phyloP scores from a whole-genome alignment of 2,888 invertebrate genomes.

The Eudasyphora cyanicolor region DNA sequence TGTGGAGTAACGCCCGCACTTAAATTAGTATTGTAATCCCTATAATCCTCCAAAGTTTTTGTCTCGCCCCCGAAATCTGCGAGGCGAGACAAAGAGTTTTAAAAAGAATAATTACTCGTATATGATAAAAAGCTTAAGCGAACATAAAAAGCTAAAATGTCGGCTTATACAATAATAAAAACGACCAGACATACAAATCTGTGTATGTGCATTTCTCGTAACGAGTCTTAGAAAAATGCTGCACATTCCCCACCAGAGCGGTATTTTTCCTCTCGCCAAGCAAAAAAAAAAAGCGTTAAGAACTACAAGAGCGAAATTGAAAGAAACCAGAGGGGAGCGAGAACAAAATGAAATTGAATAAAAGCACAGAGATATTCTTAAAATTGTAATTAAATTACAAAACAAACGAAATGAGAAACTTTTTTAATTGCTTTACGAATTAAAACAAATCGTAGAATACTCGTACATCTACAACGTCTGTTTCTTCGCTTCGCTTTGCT shows the following conservation, averaged over 20 bases:
- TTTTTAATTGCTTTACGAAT: constrained; percentile 64
- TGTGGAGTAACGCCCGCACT: too few species aligned
- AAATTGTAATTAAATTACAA: constrained; percentile 65
- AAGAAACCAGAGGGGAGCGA: background rate
- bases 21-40: constrained; percentile 1
- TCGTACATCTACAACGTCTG: background rate
- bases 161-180: background rate
- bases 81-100: too few species aligned
- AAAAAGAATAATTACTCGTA: too few species aligned
- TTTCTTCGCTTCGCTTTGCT: background rate
- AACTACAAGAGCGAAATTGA: background rate
- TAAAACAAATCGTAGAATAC: constrained; percentile 55
- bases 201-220: background rate
- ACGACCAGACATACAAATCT: background rate
- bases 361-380: constrained; percentile 40
- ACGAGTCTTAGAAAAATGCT: background rate
- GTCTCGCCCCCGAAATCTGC: too few species aligned
- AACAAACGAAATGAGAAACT: constrained; percentile 62
- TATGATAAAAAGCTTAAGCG: background rate
- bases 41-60: background rate
- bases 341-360: constrained; percentile 15
- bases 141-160: background rate
- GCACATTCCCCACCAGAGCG: background rate
- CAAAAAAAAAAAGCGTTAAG: background rate
- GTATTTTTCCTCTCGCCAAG: background rate